Evolutionary conservation across 1,140 invertebrate species (phyloP).

Genomic region (Bombus terrestris): DNA sequence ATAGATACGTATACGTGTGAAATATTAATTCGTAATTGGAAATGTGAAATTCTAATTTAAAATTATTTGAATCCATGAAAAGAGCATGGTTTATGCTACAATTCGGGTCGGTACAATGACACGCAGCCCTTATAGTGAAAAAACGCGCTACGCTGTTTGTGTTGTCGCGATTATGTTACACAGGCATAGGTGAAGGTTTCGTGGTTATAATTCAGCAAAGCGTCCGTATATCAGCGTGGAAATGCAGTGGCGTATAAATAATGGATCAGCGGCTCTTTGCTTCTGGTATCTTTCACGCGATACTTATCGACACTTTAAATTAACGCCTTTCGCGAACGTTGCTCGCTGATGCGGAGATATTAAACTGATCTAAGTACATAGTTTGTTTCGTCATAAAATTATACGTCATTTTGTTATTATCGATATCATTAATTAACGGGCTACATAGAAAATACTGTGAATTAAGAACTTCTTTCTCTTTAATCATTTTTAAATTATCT

Average conservation of each 20-base stretch:
- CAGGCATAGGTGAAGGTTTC: conserved; percentile 9
- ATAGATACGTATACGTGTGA: neutral
- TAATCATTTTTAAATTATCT: neutral
- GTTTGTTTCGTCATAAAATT: neutral
- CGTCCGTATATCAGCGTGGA: neutral
- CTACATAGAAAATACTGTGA: no score
- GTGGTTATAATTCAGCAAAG: neutral
- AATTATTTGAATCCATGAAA: neutral
- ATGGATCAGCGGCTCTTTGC: conserved; percentile 3
- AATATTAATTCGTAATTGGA: neutral
- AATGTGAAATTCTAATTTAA: neutral
- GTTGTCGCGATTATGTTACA: neutral
- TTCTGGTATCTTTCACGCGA: neutral
- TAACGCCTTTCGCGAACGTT: neutral
- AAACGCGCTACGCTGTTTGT: neutral
- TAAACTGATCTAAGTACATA: neutral
- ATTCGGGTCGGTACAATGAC: neutral
- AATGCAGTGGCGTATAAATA: conserved; percentile 7
- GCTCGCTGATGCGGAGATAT: neutral
- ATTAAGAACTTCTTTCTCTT: neutral
- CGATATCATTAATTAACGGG: neutral
- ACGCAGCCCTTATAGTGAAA: neutral
- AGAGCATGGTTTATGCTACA: no score
- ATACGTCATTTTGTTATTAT: neutral
- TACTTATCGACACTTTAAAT: neutral